Evolutionary conservation across 2,113 vertebrate genomes (phyloP).

Genomic region (Plecotus auritus): DNA sequence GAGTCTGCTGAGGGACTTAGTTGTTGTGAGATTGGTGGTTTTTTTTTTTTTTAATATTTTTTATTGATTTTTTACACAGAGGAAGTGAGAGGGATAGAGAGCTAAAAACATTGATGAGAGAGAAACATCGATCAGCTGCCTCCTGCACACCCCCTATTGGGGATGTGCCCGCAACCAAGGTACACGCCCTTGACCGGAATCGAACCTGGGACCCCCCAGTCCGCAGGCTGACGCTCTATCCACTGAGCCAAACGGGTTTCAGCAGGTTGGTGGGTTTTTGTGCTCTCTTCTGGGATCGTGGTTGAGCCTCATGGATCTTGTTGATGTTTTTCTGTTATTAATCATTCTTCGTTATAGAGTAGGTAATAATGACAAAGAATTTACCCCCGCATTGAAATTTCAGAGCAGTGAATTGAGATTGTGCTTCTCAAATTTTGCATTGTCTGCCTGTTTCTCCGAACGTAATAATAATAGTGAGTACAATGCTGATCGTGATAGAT

Average conservation of each 20-base stretch:
- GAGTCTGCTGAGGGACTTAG: background rate
- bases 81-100: too few relatives aligned
- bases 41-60: too few relatives aligned
- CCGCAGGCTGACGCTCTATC: too few relatives aligned
- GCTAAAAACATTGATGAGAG: too few relatives aligned
- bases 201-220: too few relatives aligned
- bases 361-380: background rate
- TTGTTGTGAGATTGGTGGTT: background rate
- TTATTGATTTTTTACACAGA: too few relatives aligned
- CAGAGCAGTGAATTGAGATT: background rate
- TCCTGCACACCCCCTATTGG: too few relatives aligned
- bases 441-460: background rate
- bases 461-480: background rate
- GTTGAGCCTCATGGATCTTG: background rate
- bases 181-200: too few relatives aligned
- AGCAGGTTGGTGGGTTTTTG: background rate
- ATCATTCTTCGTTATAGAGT: background rate
- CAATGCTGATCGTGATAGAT: rapidly evolving
- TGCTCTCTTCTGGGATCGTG: background rate
- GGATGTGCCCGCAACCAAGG: too few relatives aligned
- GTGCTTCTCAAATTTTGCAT: background rate
- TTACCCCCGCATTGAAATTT: background rate
- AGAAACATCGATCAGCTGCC: too few relatives aligned
- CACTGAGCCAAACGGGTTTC: too few relatives aligned
- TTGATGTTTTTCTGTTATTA: background rate